These are phyloP conservation scores for Caenorhabditis sp. DNA, from an alignment of 2,888 invertebrate genomes.

Conservation along the genomic window DNA sequence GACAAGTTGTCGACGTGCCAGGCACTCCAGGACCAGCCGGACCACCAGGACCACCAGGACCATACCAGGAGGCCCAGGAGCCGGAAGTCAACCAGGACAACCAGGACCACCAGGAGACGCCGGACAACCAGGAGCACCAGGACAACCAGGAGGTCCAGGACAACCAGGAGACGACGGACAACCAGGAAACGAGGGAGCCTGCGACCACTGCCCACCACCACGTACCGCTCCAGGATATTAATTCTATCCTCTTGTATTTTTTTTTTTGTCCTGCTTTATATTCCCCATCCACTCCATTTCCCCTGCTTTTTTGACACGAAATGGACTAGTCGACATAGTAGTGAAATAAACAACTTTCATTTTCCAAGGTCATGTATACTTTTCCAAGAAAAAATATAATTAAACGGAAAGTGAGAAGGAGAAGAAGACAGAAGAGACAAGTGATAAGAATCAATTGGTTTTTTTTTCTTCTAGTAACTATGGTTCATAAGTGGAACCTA, in stretches of 20 bases:
- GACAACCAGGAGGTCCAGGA: constrained; percentile 45
- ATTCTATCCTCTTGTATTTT: constrained; percentile 25
- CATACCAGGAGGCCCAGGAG: constrained; percentile 40
- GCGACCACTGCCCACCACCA: constrained; percentile 55
- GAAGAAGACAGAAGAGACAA: too few relatives aligned
- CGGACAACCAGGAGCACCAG: constrained; percentile 48
- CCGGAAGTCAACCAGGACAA: constrained; percentile 27
- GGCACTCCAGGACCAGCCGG: constrained; percentile 49
- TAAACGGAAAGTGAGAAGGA: not conserved
- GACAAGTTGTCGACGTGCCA: constrained; percentile 32
- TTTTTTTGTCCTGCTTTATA: constrained; percentile 4
- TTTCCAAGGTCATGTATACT: not conserved
- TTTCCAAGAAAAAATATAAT: not conserved
- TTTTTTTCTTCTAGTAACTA: too few relatives aligned
- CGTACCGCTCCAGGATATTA: constrained; percentile 51
- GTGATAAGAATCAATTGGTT: too few relatives aligned
- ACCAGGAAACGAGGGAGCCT: constrained; percentile 44
- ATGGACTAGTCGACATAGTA: not conserved
- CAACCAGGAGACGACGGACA: constrained; percentile 40
- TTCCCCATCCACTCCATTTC: not conserved
- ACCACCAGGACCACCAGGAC: constrained; percentile 47
- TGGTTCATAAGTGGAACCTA: too few relatives aligned
- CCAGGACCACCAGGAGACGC: constrained; percentile 46
- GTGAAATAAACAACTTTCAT: not conserved
- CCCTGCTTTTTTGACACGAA: not conserved